Percentiles rank a stretch among this genome's conserved stretches.
Evolutionary conservation across 1,140 invertebrate genomes (phyloP).

Genomic region (Ips nitidus): DNA sequence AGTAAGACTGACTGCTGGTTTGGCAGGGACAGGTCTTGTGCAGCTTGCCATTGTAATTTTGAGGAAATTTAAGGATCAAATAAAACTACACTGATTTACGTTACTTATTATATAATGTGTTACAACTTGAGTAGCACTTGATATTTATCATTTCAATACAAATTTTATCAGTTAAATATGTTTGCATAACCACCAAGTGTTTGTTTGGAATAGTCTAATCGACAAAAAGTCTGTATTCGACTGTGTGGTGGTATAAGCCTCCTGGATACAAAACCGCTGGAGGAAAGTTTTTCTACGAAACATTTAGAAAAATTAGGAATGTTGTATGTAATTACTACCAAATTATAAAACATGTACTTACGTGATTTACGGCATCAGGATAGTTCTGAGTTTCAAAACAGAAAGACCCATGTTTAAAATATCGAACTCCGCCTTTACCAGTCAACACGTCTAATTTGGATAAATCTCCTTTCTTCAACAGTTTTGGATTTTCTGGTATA

Average conservation of each 20-base stretch:
- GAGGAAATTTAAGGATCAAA: too few species aligned
- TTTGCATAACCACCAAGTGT: too few species aligned
- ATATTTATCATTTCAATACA: too few species aligned
- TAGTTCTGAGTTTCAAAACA: conserved; percentile 92
- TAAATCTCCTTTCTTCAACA: conserved; percentile 37
- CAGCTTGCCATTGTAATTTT: too few species aligned
- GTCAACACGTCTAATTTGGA: conserved; percentile 27
- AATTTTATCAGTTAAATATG: too few species aligned
- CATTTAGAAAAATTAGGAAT: background rate
- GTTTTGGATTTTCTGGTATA: conserved; percentile 60
- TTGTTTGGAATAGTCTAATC: background rate
- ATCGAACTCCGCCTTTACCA: conserved; percentile 70
- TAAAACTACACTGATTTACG: too few species aligned
- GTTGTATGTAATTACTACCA: conserved; percentile 7
- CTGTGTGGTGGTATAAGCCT: conserved; percentile 60
- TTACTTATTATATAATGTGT: too few species aligned
- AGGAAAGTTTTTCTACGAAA: conserved; percentile 70
- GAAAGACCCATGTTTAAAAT: conserved; percentile 80
- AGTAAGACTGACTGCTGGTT: conserved; percentile 21
- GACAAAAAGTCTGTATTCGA: conserved; percentile 46
- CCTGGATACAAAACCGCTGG: conserved; percentile 70
- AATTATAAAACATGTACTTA: conserved; percentile 19
- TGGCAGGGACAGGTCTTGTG: background rate
- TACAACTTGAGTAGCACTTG: too few species aligned
- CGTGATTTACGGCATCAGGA: conserved; percentile 86